Evolutionary conservation across 2,113 vertebrate species (phyloP), one percentile per base, ranked within the genome.

Genomic region (Dendropsophus ebraccatus): DNA sequence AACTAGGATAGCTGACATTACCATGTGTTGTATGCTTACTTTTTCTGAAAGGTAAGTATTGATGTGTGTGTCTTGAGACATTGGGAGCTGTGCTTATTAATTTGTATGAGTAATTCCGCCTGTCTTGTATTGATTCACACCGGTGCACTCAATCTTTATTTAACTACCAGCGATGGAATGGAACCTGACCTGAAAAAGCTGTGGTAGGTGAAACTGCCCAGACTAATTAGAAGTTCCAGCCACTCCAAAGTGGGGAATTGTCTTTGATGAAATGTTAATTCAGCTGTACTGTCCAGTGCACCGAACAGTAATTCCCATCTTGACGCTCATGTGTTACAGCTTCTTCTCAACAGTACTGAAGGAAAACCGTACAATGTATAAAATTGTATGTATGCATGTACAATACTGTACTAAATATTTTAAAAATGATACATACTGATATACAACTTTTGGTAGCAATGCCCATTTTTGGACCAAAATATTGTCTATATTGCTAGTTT

Each of bases 91-190:
- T 60, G 32, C 82, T 84, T 74, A 75, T 84, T 83, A 83, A 83
- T 83, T 84, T 74, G 70, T 83, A 28, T 83, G 70, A 84, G 70
- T 75, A 84, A 84, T 84, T 84, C 70, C 50, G 62, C 60, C 45
- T 70, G 80, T 60, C 70, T 37, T 75, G 70, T 75, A 84, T 84
- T 84, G 82, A 84, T 84, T 84, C 37, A 49, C 35, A 74, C 52
- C 12, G 35, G 16, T 60, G 50, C 70, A 75, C 52, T 83, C 67
- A 56, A 73, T 83, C 52, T 74, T 84, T 41, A 56, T 49, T 67
- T 37, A 45, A 81, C 54, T 81, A 65, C 56, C 58, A 49, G 60
- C 41, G 50, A 35, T 49, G 32, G 25, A 62, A 69, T 32, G 49
- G 41, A 82, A 82, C 62, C 32, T 70, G 62, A 82, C 62, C 60